Evolutionary conservation across 1,140 invertebrate genomes (phyloP), one percentile per base, ranked within the genome.

Genomic region (Formica selysi): DNA sequence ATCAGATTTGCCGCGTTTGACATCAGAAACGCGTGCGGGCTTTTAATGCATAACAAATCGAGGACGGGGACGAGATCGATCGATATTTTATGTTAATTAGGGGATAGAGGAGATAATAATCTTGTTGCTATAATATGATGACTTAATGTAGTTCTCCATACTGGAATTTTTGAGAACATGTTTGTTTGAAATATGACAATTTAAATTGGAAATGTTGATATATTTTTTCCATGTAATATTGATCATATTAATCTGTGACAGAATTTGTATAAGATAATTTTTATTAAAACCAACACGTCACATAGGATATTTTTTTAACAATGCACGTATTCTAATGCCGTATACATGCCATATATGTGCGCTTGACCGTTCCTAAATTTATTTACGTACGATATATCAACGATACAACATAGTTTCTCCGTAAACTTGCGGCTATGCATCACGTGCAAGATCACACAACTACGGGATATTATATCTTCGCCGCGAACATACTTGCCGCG

Each of bases 61-160:
- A 71, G 61, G 29, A 38, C 44, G 2, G 26, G 19, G 19, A 13
- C 68, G 26, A 83, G 44, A 61, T 74, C 38, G 54, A 74, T 83
- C 79, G 41, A 83, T 26, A 13, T 62, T 83, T 83, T 83, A 83
- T 74, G 54, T 38, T 74, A 83, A 83, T 73, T 36, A 61, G 11
- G 19, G 7, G 67, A 19, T 71, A 71, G 22, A 71, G 11, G 29
- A 83, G 38, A 41, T 41, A 83, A 73, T 44, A 73, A 83, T 73
- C 67, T 73, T 44, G 79, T 73, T 44, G n/a, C 16, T 11, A n/a
- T 61, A 19, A 80, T 54, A 54, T 44, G 32, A 80, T n/a, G 44
- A 22, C 67, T 59, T 71, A 73, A 73, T 61, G 26, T n/a, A 62
- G 16, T 59, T 61, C 29, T 1, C 16, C 48, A 11, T 48, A 61